Evolutionary conservation across 2,888 invertebrate species (phyloP).

Genomic region (Heteromyza rotundicornis): DNA sequence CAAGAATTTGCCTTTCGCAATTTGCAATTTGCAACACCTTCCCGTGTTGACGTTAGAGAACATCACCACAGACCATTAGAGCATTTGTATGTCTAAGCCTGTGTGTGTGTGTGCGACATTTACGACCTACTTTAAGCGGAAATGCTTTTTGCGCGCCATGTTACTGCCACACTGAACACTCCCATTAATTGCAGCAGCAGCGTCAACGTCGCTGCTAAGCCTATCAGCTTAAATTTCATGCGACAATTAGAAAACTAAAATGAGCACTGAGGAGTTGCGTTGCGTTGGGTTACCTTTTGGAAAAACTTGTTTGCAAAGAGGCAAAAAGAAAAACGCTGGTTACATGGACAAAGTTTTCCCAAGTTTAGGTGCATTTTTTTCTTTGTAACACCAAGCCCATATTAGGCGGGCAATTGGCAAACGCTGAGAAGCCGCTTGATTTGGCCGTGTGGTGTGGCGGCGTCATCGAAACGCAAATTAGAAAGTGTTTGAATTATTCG

Average conservation of each 20-base stretch:
- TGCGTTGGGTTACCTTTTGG: too few relatives aligned
- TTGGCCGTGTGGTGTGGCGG: not conserved
- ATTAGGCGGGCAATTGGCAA: too few relatives aligned
- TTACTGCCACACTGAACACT: too few relatives aligned
- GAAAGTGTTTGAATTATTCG: conserved; percentile 44
- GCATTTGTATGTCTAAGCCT: too few relatives aligned
- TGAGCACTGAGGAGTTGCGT: too few relatives aligned
- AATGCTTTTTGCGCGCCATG: not conserved
- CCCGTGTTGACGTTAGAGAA: not conserved
- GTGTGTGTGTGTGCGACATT: not conserved
- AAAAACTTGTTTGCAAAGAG: not conserved
- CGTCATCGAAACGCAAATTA: conserved; percentile 3
- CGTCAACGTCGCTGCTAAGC: conserved; percentile 15
- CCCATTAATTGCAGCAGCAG: too few relatives aligned
- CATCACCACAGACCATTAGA: too few relatives aligned
- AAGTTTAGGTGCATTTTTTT: not conserved
- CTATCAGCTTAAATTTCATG: conserved; percentile 45
- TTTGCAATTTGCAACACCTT: not conserved
- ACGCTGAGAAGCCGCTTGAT: not conserved
- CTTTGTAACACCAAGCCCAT: too few relatives aligned
- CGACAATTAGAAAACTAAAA: conserved; percentile 49
- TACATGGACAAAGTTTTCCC: not conserved
- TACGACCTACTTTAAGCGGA: conserved; percentile 1
- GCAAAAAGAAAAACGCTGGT: not conserved
- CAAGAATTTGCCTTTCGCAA: too few relatives aligned